Conservation (phyloP, 1,140 invertebrate species). For the Galleria mellonella region DNA sequence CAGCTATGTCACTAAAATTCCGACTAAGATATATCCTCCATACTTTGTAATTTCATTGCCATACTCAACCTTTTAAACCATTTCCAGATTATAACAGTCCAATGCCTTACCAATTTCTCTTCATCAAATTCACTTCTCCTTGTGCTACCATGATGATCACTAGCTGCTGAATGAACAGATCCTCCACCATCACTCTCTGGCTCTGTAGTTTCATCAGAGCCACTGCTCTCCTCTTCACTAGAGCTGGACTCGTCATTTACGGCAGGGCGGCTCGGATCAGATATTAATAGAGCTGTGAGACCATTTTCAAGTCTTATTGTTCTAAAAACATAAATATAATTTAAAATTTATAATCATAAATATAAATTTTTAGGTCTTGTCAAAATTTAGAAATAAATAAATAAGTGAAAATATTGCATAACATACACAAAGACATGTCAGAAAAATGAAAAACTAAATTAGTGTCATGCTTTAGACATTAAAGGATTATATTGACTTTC, state of each 20-base stretch:
- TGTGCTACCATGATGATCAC: conserved; percentile 52
- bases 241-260: conserved; percentile 30
- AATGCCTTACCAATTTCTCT: conserved; percentile 59
- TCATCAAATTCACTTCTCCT: conserved; percentile 52
- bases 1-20: too few relatives aligned
- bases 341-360: background rate
- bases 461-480: too few relatives aligned
- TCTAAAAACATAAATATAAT: conserved; percentile 51
- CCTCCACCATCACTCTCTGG: conserved; percentile 51
- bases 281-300: conserved; percentile 79
- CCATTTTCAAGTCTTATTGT: conserved; percentile 81
- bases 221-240: conserved; percentile 54
- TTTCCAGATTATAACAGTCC: too few relatives aligned
- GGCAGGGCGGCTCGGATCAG: conserved; percentile 67
- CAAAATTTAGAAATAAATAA: too few relatives aligned
- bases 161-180: conserved; percentile 37
- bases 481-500: too few relatives aligned
- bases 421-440: too few relatives aligned
- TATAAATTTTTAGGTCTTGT: too few relatives aligned
- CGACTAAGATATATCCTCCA: too few relatives aligned
- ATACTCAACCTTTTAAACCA: too few relatives aligned
- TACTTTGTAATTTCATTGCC: too few relatives aligned
- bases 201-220: conserved; percentile 47
- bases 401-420: too few relatives aligned
- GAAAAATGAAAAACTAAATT: too few relatives aligned